These are phyloP conservation scores for Bombus polaris DNA, from an alignment of 1,140 invertebrate species.

Conservation along the genomic window DNA sequence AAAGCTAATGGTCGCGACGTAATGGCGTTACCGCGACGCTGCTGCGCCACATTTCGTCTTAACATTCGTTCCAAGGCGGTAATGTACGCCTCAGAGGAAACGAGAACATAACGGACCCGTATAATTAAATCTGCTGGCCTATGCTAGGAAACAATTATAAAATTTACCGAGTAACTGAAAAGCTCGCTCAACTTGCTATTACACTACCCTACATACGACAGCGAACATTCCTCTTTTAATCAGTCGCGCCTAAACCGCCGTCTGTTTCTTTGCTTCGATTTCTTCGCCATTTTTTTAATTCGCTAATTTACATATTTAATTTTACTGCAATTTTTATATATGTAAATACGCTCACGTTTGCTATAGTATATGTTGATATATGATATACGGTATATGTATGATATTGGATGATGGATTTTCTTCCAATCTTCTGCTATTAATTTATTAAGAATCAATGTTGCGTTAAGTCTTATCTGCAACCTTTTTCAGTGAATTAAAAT, in stretches of 20 bases:
- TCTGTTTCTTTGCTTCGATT: not conserved
- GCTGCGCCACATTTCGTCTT: constrained; percentile 57
- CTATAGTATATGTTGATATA: too few relatives aligned
- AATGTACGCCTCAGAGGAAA: constrained; percentile 39
- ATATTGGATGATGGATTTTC: too few relatives aligned
- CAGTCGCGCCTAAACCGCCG: not conserved
- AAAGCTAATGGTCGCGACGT: constrained; percentile 64
- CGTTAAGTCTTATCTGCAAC: too few relatives aligned
- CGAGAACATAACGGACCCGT: constrained; percentile 70
- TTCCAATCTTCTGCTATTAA: too few relatives aligned
- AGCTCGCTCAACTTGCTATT: constrained; percentile 22
- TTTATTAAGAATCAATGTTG: too few relatives aligned
- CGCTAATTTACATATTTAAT: not conserved
- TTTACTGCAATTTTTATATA: not conserved
- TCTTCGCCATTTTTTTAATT: not conserved
- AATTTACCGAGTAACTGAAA: constrained; percentile 64
- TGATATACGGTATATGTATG: too few relatives aligned
- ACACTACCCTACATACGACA: constrained; percentile 58
- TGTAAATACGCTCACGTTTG: too few relatives aligned
- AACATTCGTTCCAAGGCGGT: constrained; percentile 40
- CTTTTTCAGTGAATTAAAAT: too few relatives aligned
- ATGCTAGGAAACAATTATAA: constrained; percentile 66
- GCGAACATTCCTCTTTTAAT: not conserved
- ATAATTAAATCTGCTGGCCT: constrained; percentile 66
- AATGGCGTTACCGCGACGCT: constrained; percentile 46